Percentiles rank a stretch among this genome's conserved stretches.
These are phyloP conservation scores for Tanaodytes sp. DNA, from an alignment of 2,888 invertebrate genomes.

Conservation along the genomic window DNA sequence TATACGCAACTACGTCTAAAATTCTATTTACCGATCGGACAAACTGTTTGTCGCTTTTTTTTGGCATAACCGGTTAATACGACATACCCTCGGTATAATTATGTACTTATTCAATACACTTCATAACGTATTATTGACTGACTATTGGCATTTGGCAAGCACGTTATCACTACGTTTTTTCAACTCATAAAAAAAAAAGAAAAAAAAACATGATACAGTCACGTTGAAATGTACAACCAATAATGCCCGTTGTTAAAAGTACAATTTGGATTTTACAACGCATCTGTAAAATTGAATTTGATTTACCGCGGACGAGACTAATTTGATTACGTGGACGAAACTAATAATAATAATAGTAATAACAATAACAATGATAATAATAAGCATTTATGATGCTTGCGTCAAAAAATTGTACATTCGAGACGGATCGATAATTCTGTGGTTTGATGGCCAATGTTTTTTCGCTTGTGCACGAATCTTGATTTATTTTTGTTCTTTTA, in stretches of 20 bases:
- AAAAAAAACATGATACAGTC: no score
- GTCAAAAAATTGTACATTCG: conserved; percentile 3
- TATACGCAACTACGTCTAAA: no score
- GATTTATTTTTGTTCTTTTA: not conserved
- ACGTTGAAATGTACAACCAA: no score
- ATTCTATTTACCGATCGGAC: no score
- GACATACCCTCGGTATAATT: conserved; percentile 41
- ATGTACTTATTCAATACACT: conserved; percentile 37
- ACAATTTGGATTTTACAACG: no score
- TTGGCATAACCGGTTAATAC: conserved; percentile 32
- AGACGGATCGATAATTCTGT: conserved; percentile 30
- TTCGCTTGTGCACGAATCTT: no score
- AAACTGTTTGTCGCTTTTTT: no score
- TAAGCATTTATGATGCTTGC: conserved; percentile 44
- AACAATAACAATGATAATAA: not conserved
- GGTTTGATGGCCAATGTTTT: no score
- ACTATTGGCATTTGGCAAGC: conserved; percentile 49
- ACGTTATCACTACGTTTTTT: conserved; percentile 40
- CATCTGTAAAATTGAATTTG: conserved; percentile 33
- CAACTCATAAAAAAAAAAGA: conserved; percentile 36
- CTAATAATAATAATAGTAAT: not conserved
- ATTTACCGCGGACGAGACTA: conserved; percentile 8
- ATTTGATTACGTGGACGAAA: not conserved
- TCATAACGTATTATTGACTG: conserved; percentile 47
- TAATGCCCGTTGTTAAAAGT: no score